phyloP scores from a whole-genome alignment of 2,888 invertebrate genomes.

The Empis stercorea region DNA sequence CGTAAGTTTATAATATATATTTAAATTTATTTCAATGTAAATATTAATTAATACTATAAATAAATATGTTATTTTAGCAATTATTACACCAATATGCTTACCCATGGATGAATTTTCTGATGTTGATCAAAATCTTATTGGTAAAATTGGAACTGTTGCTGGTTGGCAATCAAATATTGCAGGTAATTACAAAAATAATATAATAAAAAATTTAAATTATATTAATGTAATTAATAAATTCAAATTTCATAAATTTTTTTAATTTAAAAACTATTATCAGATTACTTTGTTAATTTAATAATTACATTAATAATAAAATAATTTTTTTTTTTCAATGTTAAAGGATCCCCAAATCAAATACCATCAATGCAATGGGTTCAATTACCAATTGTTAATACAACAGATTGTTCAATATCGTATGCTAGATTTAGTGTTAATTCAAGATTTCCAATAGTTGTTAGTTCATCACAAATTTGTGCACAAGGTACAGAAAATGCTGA shows the following conservation, averaged over 20 bases:
- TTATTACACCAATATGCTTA: constrained; percentile 39
- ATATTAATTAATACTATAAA: not conserved
- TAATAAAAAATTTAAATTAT: not conserved
- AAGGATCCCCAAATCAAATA: too few species aligned
- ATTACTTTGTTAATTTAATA: not conserved
- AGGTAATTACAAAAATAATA: constrained; percentile 29
- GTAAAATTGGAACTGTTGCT: constrained; percentile 46
- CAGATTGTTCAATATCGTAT: constrained; percentile 31
- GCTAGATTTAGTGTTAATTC: constrained; percentile 33
- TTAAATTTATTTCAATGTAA: too few species aligned
- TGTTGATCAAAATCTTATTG: constrained; percentile 32
- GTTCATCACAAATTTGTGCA: constrained; percentile 31
- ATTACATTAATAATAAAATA: too few species aligned
- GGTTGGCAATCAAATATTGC: constrained; percentile 63
- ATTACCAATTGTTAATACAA: constrained; percentile 35
- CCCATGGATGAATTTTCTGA: constrained; percentile 29
- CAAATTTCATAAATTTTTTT: too few species aligned
- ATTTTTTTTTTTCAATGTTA: too few species aligned
- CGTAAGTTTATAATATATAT: constrained; percentile 10
- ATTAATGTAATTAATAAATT: too few species aligned
- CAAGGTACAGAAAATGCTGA: constrained; percentile 34
- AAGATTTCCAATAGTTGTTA: constrained; percentile 33
- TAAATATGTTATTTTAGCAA: constrained; percentile 16
- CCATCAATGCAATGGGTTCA: constrained; percentile 33
- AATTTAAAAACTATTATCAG: not conserved